phyloP scores from a whole-genome alignment of 2,888 invertebrate species.

The Tryphoninae sp. region DNA sequence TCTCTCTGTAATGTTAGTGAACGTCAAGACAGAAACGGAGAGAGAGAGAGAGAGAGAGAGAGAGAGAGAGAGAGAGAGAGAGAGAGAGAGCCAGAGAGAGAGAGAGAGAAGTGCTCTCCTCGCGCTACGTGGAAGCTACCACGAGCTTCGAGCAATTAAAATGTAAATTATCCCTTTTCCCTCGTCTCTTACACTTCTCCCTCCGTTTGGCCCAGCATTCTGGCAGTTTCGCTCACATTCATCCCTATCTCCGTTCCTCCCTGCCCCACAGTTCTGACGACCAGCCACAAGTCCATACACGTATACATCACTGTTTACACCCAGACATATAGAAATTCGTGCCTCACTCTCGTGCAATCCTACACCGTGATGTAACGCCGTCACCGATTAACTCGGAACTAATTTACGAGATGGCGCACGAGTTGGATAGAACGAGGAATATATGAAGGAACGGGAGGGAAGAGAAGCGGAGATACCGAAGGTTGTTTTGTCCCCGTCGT shows the following conservation, averaged over 20 bases:
- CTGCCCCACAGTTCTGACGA: conserved; percentile 46
- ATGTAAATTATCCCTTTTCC: conserved; percentile 78
- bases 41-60: conserved; percentile 26
- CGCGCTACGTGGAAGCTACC: conserved; percentile 38
- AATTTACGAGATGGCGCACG: conserved; percentile 72
- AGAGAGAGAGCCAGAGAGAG: conserved; percentile 22
- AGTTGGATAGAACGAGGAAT: conserved; percentile 19
- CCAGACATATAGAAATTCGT: not conserved
- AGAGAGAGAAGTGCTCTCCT: conserved; percentile 24
- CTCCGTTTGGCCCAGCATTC: conserved; percentile 46
- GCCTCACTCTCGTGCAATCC: conserved; percentile 59
- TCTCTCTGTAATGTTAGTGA: conserved; percentile 53
- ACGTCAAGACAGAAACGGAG: conserved; percentile 49
- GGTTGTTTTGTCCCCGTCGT: conserved; percentile 55
- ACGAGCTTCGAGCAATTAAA: conserved; percentile 75
- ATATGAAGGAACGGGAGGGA: not conserved
- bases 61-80: conserved; percentile 26
- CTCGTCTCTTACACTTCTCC: conserved; percentile 43
- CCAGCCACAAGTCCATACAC: conserved; percentile 9
- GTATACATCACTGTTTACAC: conserved; percentile 2
- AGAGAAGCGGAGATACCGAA: conserved; percentile 31
- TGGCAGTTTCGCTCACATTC: conserved; percentile 44
- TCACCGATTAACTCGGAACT: conserved; percentile 76
- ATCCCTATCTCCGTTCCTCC: conserved; percentile 47
- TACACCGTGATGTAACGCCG: conserved; percentile 68